phyloP scores from a whole-genome alignment of 2,797 vertebrate species.

The Pantherophis vulpinus region DNA sequence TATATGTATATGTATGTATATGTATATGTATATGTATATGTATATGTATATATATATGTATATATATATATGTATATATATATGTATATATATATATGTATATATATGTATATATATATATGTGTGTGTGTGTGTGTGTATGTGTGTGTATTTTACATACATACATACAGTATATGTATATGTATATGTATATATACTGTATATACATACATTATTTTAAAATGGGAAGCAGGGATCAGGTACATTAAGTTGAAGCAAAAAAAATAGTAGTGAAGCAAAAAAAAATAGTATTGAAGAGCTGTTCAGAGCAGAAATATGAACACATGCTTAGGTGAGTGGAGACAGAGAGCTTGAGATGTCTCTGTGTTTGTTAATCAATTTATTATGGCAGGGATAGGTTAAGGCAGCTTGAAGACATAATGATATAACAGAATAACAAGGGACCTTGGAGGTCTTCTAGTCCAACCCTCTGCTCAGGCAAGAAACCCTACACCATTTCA shows the following conservation, averaged over 20 bases:
- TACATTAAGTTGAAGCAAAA: not conserved
- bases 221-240: not conserved
- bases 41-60: too few relatives aligned
- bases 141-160: too few relatives aligned
- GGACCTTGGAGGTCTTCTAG: not conserved
- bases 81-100: too few relatives aligned
- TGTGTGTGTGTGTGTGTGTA: too few relatives aligned
- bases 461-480: not conserved
- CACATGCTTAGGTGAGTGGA: not conserved
- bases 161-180: too few relatives aligned
- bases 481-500: not conserved
- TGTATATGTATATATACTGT: too few relatives aligned
- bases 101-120: too few relatives aligned
- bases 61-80: too few relatives aligned
- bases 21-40: too few relatives aligned
- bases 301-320: not conserved
- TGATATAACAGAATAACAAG: not conserved
- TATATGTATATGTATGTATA: too few relatives aligned
- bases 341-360: not conserved
- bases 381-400: not conserved
- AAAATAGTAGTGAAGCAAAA: not conserved
- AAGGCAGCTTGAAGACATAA: not conserved
- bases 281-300: not conserved
- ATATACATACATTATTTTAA: too few relatives aligned
- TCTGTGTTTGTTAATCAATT: not conserved